phyloP scores from a whole-genome alignment of 2,888 invertebrate species.

The Perithous albicinctus region DNA sequence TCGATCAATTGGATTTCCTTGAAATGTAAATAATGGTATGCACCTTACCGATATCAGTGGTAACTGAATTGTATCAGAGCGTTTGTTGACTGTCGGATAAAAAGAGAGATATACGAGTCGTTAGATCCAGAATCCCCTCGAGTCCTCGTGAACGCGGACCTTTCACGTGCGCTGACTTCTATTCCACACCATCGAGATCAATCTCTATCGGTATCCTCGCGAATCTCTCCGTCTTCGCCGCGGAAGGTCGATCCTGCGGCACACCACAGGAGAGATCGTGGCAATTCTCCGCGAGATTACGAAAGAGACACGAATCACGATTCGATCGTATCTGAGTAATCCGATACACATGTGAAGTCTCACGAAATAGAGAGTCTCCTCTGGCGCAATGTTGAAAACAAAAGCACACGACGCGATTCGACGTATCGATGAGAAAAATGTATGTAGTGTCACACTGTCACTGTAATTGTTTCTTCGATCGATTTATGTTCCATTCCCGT shows the following conservation, averaged over 20 bases:
- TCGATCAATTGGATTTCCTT: conserved; percentile 49
- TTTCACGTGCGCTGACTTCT: conserved; percentile 61
- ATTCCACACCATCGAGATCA: conserved; percentile 60
- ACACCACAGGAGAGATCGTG: conserved; percentile 62
- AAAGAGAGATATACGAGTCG: conserved; percentile 1
- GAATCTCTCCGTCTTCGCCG: conserved; percentile 53
- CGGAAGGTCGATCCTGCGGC: conserved; percentile 64
- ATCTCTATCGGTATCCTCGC: conserved; percentile 58
- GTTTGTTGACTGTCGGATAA: conserved; percentile 25
- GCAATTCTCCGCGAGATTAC: conserved; percentile 66
- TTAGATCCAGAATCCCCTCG: conserved; percentile 24
- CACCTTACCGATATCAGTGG: conserved; percentile 37
- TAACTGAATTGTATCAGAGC: background rate
- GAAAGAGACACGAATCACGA: conserved; percentile 68
- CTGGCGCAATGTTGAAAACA: conserved; percentile 46
- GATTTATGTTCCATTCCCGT: conserved; percentile 43
- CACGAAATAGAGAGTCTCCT: conserved; percentile 53
- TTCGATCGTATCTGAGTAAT: conserved; percentile 59
- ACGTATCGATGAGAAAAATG: background rate
- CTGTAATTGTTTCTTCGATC: conserved; percentile 53
- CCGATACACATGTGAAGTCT: conserved; percentile 46
- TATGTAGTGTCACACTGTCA: conserved; percentile 32
- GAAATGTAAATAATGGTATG: conserved; percentile 28
- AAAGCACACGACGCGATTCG: conserved; percentile 34
- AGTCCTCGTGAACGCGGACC: conserved; percentile 53